A percentile compares a stretch with the other conserved stretches of the same genome.
These are phyloP conservation scores for Eptesicus fuscus DNA, from an alignment of 2,113 vertebrate species.

Conservation along the genomic window DNA sequence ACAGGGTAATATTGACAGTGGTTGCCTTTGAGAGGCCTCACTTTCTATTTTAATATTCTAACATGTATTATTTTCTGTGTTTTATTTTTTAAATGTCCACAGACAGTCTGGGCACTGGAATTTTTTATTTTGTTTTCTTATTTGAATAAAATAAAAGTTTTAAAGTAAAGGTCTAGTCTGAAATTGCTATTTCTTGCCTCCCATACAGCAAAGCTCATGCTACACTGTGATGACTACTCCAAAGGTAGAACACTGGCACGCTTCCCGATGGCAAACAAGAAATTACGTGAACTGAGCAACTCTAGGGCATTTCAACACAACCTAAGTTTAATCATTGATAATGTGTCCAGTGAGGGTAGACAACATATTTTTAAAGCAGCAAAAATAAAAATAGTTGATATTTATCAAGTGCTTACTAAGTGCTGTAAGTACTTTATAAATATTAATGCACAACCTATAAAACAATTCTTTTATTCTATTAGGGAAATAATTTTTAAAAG, in stretches of 20 bases:
- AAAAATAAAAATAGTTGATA: neutral
- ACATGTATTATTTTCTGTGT: neutral
- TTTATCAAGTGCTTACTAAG: neutral
- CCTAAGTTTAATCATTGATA: neutral
- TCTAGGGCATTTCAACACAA: neutral
- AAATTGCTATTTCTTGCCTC: neutral
- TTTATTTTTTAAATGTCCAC: neutral
- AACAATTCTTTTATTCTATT: neutral
- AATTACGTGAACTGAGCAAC: neutral
- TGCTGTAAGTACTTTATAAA: neutral
- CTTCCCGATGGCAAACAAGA: neutral
- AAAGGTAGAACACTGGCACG: neutral
- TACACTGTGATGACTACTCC: neutral
- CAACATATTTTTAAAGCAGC: neutral
- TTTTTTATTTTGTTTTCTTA: conserved; percentile 1
- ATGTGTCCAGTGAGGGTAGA: neutral
- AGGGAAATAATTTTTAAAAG: neutral
- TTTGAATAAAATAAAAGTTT: neutral
- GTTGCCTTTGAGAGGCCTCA: neutral
- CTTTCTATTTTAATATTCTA: conserved; percentile 9
- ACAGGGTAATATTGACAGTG: neutral
- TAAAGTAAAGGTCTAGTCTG: neutral
- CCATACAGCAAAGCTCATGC: neutral
- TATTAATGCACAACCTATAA: neutral
- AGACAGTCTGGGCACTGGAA: neutral